Percentiles rank a stretch among this genome's conserved stretches.
These are phyloP conservation scores for Criorhina ranunculi DNA, from an alignment of 2,888 invertebrate genomes.

Conservation along the genomic window DNA sequence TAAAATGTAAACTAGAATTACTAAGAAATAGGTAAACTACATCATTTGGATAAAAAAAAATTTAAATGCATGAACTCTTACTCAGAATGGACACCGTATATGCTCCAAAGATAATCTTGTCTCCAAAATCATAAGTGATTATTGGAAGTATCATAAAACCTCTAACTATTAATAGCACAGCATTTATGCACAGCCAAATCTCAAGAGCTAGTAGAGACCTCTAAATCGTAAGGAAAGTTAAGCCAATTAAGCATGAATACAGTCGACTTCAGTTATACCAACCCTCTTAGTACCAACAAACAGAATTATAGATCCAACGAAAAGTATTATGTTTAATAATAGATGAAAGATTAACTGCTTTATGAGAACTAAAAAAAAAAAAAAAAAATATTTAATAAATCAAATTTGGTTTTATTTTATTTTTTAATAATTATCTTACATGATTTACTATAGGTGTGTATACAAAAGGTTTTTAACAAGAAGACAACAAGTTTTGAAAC, in stretches of 20 bases:
- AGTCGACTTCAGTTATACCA: neutral
- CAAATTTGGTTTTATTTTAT: neutral
- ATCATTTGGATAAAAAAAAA: neutral
- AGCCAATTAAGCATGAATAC: neutral
- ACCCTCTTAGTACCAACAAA: constrained; percentile 6
- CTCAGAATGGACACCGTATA: neutral
- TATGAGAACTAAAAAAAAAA: neutral
- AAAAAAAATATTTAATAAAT: neutral
- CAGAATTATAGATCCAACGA: neutral
- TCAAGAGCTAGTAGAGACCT: neutral
- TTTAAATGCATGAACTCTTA: neutral
- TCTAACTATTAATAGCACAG: neutral
- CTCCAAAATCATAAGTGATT: neutral
- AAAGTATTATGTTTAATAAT: neutral
- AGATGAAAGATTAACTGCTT: neutral
- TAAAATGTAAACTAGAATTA: neutral
- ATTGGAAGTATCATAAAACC: neutral
- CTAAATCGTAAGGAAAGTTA: neutral
- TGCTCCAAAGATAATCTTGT: neutral
- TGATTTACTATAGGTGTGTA: neutral
- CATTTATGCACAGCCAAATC: neutral
- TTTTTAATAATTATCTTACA: neutral
- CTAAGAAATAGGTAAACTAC: neutral
- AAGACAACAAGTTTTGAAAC: neutral
- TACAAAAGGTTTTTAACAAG: neutral